Evolutionary conservation across 2,797 vertebrate genomes (phyloP).

Genomic region (Poecilia gillii): DNA sequence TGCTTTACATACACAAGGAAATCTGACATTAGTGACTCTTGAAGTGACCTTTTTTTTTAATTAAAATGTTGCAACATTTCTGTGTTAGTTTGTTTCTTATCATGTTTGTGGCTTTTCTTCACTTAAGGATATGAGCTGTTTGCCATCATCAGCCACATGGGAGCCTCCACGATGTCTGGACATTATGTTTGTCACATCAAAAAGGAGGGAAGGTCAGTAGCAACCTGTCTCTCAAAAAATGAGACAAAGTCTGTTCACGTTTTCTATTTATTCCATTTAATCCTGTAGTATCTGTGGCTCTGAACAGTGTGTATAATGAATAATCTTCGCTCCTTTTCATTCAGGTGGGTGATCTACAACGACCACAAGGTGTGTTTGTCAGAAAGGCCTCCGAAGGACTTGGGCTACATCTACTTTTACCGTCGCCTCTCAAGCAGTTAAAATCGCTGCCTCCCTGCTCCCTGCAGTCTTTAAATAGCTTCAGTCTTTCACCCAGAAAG

Average conservation of each 20-base stretch:
- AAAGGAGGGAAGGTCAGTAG: slow-evolving; percentile 94
- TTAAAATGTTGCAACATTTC: neutral
- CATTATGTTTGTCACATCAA: slow-evolving; percentile 98
- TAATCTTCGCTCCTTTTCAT: slow-evolving; percentile 26
- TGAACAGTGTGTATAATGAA: neutral
- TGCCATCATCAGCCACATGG: slow-evolving; percentile 98
- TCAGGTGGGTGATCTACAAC: slow-evolving; percentile 98
- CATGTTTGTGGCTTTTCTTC: slow-evolving; percentile 3
- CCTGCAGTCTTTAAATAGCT: slow-evolving; percentile 76
- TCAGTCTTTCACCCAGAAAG: slow-evolving; percentile 76
- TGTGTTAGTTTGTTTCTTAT: neutral
- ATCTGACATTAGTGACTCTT: neutral
- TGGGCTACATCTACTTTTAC: slow-evolving; percentile 99
- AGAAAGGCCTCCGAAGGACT: slow-evolving; percentile 95
- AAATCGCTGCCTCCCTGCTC: slow-evolving; percentile 32
- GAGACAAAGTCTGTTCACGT: neutral
- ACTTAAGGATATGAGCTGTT: slow-evolving; percentile 93
- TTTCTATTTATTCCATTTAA: neutral
- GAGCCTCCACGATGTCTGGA: slow-evolving; percentile 97
- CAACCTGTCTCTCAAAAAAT: neutral
- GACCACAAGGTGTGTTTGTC: slow-evolving; percentile 98
- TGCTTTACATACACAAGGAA: neutral
- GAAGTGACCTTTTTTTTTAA: neutral
- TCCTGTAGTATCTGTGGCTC: neutral
- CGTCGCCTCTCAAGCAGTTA: slow-evolving; percentile 93